Evolutionary conservation across 2,113 vertebrate species (phyloP), one percentile per base, ranked within the genome.

Genomic region (Phodopus roborovskii): DNA sequence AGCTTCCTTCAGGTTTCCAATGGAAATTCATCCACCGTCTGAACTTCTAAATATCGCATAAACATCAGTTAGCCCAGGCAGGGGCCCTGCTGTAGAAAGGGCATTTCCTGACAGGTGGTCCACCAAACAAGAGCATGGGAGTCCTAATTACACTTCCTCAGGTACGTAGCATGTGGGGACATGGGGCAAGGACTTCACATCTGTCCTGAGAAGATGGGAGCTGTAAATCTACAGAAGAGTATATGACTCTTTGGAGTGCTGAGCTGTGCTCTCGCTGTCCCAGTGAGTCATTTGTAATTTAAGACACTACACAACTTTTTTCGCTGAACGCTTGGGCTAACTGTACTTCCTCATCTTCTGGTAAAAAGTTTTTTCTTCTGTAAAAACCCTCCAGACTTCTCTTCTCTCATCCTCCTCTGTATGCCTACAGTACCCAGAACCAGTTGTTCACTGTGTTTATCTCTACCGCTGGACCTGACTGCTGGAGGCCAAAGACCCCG

Each of bases 1-100:
- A 36, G 42, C 82, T 86, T 36, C 92, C 17, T 95, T 92, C 53
- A 70, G 66, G 75, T 88, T 36, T 95, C 36, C 71, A 90, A 81
- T 42, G 81, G 84, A 94, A 91, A 96, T 66, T 85, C 75, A 90
- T 91, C 87, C 90, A 85, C 93, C 96, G 92, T 64, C 62, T 92
- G 75, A 95, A 94, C 70, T 93, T 96, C 70, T 81, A 88, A 90
- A 82, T 58, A 88, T 33, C 87, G n/a, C 64, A 45, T 73, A 85
- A 77, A 71, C 1, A 19, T 79, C 74, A 90, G 96, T 70, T 87
- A 88, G 83, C 89, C 56, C 19, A 64, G 53, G 82, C 10, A 48
- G 42, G 75, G 64, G 82, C 4, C 79, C 73, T 28, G 39, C 71
- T 85, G 53, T 53, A 90, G n/a, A 93, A 94, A 95, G 90, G 95